Evolutionary conservation across 2,888 invertebrate genomes (phyloP).

Genomic region (Liodrosophila aerea): DNA sequence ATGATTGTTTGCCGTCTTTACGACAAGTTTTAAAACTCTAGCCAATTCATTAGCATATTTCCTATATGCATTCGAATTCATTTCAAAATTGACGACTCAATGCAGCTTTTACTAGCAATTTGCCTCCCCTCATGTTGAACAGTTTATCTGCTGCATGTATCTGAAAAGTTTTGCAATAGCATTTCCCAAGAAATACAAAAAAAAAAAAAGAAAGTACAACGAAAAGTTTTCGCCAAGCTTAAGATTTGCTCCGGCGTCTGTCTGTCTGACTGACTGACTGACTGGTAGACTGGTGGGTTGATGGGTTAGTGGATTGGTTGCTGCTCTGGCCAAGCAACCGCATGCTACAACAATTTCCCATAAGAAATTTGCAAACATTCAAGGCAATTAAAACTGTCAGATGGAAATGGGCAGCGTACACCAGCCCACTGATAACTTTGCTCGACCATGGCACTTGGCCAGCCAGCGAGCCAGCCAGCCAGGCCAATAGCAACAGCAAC

Average conservation of each 20-base stretch:
- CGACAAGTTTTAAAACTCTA: neutral
- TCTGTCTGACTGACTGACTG: slow-evolving; percentile 27
- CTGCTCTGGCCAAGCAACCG: slow-evolving; percentile 52
- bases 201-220: slow-evolving; percentile 22
- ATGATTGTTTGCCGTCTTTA: neutral
- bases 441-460: slow-evolving; percentile 62
- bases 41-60: slow-evolving; percentile 30
- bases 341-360: slow-evolving; percentile 65
- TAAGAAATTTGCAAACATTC: slow-evolving; percentile 76
- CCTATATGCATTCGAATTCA: slow-evolving; percentile 21
- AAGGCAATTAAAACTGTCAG: slow-evolving; percentile 76
- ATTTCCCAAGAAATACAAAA: slow-evolving; percentile 51
- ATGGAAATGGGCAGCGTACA: slow-evolving; percentile 41
- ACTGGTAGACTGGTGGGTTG: slow-evolving; percentile 22
- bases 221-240: slow-evolving; percentile 57
- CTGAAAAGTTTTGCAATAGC: slow-evolving; percentile 70
- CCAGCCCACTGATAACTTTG: slow-evolving; percentile 64
- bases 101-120: slow-evolving; percentile 27
- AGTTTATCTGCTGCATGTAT: slow-evolving; percentile 66
- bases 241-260: slow-evolving; percentile 46
- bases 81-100: slow-evolving; percentile 48
- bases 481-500: no score
- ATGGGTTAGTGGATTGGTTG: neutral
- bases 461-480: slow-evolving; percentile 20
- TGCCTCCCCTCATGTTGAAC: slow-evolving; percentile 26